Evolutionary conservation across 2,113 vertebrate species (phyloP), one percentile per base, ranked within the genome.

Genomic region (Epinephelus fuscoguttatus): DNA sequence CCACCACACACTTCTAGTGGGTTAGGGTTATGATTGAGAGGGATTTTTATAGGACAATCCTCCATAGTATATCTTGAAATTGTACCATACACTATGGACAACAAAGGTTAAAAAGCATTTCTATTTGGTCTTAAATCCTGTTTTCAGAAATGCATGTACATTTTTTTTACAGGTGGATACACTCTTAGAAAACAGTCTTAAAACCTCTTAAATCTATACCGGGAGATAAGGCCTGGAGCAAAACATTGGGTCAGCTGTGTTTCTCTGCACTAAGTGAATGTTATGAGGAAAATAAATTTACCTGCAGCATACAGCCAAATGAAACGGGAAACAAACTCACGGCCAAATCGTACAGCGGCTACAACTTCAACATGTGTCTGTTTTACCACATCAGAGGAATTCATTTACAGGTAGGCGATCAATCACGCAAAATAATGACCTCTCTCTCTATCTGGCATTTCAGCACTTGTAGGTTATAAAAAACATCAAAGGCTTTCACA

Each of bases 351-450:
- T 4, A 23, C 23, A 69, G 47, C 6, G n/a, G 63, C 59, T 10
- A 23, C 27, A 78, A 18, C 33, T 45, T 75, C 6, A 40, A 49
- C 45, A 62, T 19, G 45, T 19, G 21, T 23, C 49, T 18, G 27
- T 72, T 64, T 40, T 10, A 57, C 21, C 25, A 30, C 52, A 59
- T 75, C n/a, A 56, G 17, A 64, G 8, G 27, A 61, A 75, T 59
- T 19, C 12, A 72, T 18, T 55, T 12, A 19, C 3, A 57, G 61
- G 49, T 45, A 30, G 63, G 70, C n/a, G 4, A 75, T 66, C 49
- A 49, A 78, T 76, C 57, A 70, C 18, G 70, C 12, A 45, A 21
- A 25, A n/a, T 19, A 47, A 50, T 50, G 45, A 61, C 33, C n/a
- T 17, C 25, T 14, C 70, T 18, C 42, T 52, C 12, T 30, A 9